phyloP scores from a whole-genome alignment of 2,113 vertebrate genomes.

The Albula glossodonta region DNA sequence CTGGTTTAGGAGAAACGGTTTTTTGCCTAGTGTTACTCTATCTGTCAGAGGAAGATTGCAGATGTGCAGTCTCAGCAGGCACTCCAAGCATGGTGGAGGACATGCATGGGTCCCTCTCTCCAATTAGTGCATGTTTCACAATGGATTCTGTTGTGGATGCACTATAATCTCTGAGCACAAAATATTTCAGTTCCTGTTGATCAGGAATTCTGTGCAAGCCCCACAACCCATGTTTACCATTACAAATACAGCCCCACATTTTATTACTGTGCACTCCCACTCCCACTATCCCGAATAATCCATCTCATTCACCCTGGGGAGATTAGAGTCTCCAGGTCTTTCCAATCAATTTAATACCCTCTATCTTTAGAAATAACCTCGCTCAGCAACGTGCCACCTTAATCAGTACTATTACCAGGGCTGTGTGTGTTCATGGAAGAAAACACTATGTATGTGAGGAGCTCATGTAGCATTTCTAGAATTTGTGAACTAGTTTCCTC shows the following conservation, averaged over 20 bases:
- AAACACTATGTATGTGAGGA: no score
- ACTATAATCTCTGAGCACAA: not conserved
- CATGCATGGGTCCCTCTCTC: no score
- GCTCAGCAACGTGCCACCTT: not conserved
- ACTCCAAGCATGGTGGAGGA: not conserved
- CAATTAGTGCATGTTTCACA: conserved; percentile 4
- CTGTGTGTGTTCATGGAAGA: not conserved
- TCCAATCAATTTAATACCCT: conserved; percentile 26
- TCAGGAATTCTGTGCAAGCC: not conserved
- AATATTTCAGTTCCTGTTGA: not conserved
- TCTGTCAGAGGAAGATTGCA: not conserved
- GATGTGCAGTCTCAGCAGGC: not conserved
- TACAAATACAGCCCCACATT: not conserved
- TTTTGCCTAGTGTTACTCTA: no score
- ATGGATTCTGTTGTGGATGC: conserved; percentile 18
- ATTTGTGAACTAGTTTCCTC: not conserved
- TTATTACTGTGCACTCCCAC: not conserved
- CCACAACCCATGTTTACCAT: no score
- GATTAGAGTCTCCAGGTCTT: conserved; percentile 18
- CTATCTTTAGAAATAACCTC: conserved; percentile 13
- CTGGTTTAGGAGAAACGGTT: not conserved
- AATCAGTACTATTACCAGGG: not conserved
- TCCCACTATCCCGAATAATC: not conserved
- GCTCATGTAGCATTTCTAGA: no score
- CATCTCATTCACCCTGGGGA: conserved; percentile 9